Base-by-base conservation (phyloP, 1,140 invertebrate species). In the Microplitis demolitor region DNA sequence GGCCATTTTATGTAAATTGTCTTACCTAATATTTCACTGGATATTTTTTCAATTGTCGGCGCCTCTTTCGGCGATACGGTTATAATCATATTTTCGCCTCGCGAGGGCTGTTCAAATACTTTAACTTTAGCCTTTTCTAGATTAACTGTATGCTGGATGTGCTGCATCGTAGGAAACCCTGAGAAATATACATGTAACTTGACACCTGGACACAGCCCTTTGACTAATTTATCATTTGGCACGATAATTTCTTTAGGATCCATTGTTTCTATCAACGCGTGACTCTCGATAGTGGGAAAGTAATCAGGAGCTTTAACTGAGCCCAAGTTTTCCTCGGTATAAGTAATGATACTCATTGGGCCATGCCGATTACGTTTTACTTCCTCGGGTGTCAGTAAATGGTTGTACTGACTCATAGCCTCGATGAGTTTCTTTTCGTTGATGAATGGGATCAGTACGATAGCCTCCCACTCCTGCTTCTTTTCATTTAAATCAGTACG, bases 401-500 rank as follows among this genome's bases (percentile, higher is more conserved):
- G 77, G 60, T 94, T 91, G 76, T 91, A 92, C 0, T 91, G 87
- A 24, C 87, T 83, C 93, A 98, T 98, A 0, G 96, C 95, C 3
- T 80, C 63, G 13, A 84, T 56, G 51, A 87, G 78, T 24, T 63
- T 56, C 56, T 81, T 79, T 37, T 98, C 96, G 76, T 98, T 93
- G 78, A 99, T 99, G 79, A 99, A 98, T 0, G 97, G 97, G 80
- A 99, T 97, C 0, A 99, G 88, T 5, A 99, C 96, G 0, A 99
- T 94, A 31, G 97, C 97, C 86, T 99, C 98, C 97, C 97, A 99
- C 72, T 98, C 96, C 78, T 98, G 94, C 78, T 91, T 91, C 82
- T 99, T 99, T 0, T 97, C 97, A 89, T 99, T 96, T 35, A 95
- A 87, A 88, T 96, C 95, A 0, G 93, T 97, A 78, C 95, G 89